Percentiles rank a stretch among this genome's conserved stretches.
Conservation (phyloP, 2,797 vertebrate species). For the Gambelia wislizenii region DNA sequence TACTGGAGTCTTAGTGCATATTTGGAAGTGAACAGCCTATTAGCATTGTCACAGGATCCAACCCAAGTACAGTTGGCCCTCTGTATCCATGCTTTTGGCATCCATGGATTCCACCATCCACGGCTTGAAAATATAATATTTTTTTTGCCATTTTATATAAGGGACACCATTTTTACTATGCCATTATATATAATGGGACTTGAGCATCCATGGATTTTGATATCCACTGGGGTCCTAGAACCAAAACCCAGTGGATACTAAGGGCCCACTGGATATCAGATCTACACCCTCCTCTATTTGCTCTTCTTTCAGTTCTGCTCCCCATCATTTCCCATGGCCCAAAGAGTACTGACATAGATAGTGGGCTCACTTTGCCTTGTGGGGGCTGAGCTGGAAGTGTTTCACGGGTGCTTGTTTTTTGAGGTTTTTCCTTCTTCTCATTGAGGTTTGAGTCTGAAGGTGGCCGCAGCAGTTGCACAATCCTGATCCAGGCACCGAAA, state of each 20-base stretch:
- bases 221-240: no score
- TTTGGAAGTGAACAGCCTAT: neutral
- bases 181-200: no score
- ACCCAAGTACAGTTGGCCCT: no score
- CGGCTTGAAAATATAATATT: no score
- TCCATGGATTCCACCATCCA: no score
- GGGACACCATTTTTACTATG: no score
- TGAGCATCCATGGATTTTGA: no score
- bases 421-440: neutral
- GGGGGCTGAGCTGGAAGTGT: neutral
- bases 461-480: conserved; percentile 67
- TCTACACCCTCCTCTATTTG: neutral
- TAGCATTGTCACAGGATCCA: neutral
- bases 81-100: no score
- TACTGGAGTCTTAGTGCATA: neutral
- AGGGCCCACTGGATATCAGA: no score
- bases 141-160: no score
- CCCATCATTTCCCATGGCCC: neutral
- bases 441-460: conserved; percentile 28
- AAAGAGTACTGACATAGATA: neutral
- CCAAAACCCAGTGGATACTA: no score
- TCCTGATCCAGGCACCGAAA: conserved; percentile 68
- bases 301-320: neutral
- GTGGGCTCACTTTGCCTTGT: neutral
- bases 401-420: neutral